A percentile compares a stretch with the other conserved stretches of the same genome.
Evolutionary conservation across 1,140 invertebrate genomes (phyloP).

Genomic region (Megalonaias nervosa): DNA sequence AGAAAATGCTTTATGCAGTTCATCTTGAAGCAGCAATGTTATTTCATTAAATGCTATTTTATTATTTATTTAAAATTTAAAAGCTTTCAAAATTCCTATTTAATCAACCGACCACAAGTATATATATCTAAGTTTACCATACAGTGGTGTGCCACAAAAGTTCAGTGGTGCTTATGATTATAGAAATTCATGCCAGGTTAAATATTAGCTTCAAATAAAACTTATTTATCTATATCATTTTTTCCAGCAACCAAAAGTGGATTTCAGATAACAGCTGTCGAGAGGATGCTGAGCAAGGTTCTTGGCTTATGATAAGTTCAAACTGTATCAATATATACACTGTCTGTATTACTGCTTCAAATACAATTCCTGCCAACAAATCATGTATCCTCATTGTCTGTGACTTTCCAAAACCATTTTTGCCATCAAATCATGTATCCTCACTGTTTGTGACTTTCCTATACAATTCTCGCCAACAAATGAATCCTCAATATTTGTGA

Average conservation of each 20-base stretch:
- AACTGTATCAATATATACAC: too few species aligned
- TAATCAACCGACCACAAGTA: not conserved
- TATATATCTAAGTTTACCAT: not conserved
- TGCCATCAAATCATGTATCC: too few species aligned
- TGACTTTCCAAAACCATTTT: too few species aligned
- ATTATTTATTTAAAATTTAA: not conserved
- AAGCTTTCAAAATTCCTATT: not conserved
- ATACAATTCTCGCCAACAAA: too few species aligned
- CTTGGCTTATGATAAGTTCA: not conserved
- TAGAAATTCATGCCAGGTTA: not conserved
- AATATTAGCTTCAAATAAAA: not conserved
- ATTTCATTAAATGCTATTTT: not conserved
- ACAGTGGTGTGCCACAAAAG: not conserved
- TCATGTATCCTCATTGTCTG: too few species aligned
- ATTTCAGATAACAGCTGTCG: slow-evolving; percentile 47
- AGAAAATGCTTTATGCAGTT: too few species aligned
- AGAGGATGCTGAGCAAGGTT: slow-evolving; percentile 44
- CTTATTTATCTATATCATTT: not conserved
- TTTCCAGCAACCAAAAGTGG: slow-evolving; percentile 54
- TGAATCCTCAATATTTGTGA: too few species aligned
- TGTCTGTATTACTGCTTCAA: too few species aligned
- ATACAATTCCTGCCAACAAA: too few species aligned
- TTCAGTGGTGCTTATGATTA: not conserved
- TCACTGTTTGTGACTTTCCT: too few species aligned
- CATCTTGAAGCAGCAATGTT: not conserved